phyloP scores from a whole-genome alignment of 1,140 invertebrate species.

The Varroa destructor region DNA sequence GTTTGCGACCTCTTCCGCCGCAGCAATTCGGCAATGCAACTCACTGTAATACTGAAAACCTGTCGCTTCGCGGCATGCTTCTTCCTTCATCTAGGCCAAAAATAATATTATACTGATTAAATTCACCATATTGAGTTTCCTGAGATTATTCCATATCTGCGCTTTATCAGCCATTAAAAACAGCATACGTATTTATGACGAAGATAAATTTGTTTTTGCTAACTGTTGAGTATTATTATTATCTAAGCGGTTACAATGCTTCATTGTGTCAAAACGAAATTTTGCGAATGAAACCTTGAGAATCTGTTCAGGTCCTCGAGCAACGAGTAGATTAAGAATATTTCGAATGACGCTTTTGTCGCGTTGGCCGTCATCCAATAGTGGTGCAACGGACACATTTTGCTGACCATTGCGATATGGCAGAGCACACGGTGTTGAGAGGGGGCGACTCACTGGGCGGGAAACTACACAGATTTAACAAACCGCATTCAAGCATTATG shows the following conservation, averaged over 20 bases:
- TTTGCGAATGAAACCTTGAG: too few species aligned
- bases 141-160: too few species aligned
- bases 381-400: too few species aligned
- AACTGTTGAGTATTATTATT: too few species aligned
- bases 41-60: background rate
- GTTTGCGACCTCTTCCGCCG: constrained; percentile 4
- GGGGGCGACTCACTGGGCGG: background rate
- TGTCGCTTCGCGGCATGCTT: background rate
- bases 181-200: too few species aligned
- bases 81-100: constrained; percentile 2
- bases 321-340: constrained; percentile 1
- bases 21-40: background rate
- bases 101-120: background rate
- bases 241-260: too few species aligned
- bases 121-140: too few species aligned
- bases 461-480: background rate
- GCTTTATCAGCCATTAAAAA: too few species aligned
- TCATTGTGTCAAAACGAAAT: too few species aligned
- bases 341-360: constrained; percentile 12
- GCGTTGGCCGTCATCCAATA: background rate
- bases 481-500: too few species aligned
- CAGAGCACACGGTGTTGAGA: constrained; percentile 5
- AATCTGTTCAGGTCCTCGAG: constrained; percentile 4
- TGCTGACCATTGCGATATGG: background rate
- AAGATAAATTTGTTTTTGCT: too few species aligned